Percentiles rank a stretch among this genome's conserved stretches.
Conservation (phyloP, 2,888 invertebrate genomes). For the Stictocephala bisonia region DNA sequence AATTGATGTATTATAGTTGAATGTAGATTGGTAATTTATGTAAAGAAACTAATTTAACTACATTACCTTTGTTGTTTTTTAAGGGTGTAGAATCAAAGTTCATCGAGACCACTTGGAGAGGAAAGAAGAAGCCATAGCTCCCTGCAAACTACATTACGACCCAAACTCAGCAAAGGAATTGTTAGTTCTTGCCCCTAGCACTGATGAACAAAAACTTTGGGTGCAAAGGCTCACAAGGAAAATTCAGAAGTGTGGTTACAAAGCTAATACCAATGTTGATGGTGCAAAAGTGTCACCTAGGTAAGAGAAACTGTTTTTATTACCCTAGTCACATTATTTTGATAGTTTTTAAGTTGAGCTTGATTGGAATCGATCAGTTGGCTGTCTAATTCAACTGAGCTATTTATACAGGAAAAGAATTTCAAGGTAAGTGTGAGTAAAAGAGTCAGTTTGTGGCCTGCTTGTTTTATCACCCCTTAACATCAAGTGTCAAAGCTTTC, state of each 20-base stretch:
- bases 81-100: slow-evolving; percentile 97
- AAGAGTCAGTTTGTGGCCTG: too few species aligned
- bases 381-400: too few species aligned
- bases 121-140: slow-evolving; percentile 85
- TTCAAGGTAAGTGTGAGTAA: too few species aligned
- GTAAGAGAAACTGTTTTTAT: slow-evolving; percentile 67
- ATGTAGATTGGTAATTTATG: too few species aligned
- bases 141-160: slow-evolving; percentile 97
- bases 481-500: too few species aligned
- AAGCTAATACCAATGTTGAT: slow-evolving; percentile 79
- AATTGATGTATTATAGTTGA: too few species aligned
- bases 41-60: too few species aligned
- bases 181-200: slow-evolving; percentile 85
- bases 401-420: too few species aligned
- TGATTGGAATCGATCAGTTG: too few species aligned
- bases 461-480: too few species aligned
- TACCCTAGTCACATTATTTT: slow-evolving; percentile 64
- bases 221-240: slow-evolving; percentile 90
- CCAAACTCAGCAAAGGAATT: slow-evolving; percentile 94
- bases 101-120: slow-evolving; percentile 96
- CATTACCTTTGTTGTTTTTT: too few species aligned
- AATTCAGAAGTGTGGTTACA: slow-evolving; percentile 93
- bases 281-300: slow-evolving; percentile 81
- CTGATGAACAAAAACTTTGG: slow-evolving; percentile 93
- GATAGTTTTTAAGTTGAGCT: too few species aligned